These are phyloP conservation scores for Megalurothrips usitatus DNA, from an alignment of 2,888 invertebrate genomes.

Conservation along the genomic window DNA sequence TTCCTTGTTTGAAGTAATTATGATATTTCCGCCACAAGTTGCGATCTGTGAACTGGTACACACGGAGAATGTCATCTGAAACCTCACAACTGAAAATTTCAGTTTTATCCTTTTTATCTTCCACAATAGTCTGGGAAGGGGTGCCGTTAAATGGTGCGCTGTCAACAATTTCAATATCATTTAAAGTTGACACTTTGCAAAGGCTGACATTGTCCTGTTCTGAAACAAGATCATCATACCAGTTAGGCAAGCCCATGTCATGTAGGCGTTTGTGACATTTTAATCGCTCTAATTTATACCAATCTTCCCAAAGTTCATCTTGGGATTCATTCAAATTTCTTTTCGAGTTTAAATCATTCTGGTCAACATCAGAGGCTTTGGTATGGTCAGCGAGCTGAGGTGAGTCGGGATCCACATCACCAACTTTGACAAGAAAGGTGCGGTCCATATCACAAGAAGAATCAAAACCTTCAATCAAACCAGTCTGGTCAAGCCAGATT, in stretches of 20 bases:
- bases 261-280: background rate
- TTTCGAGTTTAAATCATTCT: background rate
- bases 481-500: background rate
- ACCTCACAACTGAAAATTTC: background rate
- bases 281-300: background rate
- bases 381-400: no score
- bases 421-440: conserved; percentile 1
- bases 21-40: conserved; percentile 5
- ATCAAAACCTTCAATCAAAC: background rate
- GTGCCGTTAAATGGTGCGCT: background rate
- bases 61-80: background rate
- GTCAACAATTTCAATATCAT: background rate
- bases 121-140: background rate
- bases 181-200: no score
- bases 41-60: background rate
- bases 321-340: background rate
- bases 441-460: background rate
- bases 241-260: background rate
- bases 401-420: background rate
- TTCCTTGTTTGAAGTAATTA: background rate
- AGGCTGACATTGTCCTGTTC: background rate
- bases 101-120: no score
- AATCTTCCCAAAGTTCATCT: background rate
- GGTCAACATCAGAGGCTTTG: background rate
- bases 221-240: background rate